Evolutionary conservation across 1,140 invertebrate species (phyloP), one percentile per base, ranked within the genome.

Genomic region (Helicorthomorpha holstii): DNA sequence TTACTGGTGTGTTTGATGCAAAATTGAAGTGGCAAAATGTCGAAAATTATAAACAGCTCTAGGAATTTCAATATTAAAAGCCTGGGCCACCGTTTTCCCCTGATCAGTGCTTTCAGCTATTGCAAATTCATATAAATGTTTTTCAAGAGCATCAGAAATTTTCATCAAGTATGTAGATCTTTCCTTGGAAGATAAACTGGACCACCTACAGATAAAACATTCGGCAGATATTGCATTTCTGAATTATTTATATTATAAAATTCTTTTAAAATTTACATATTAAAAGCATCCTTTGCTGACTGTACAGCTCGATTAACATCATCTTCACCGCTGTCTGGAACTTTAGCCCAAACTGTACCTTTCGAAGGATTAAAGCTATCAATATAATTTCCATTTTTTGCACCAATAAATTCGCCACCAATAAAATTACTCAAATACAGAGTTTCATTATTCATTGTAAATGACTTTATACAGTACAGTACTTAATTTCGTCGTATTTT

Each of bases 41-140:
- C 75, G 63, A 52, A 78, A 71, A 56, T 78, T 78, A 47, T 70
- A 61, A 19, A 74, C 65, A 45, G 71, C 72, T 53, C 76, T 64
- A 2, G 76, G 75, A 54, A 79, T 76, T 56, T 79, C 76, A 21
- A 76, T 59, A 26, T 54, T 61, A 45, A 59, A 68, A 2, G 76
- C 67, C 41, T 75, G 58, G 63, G 63, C 68, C 2, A 78, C 53
- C 2, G 76, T 73, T 59, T 79, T 78, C 1, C 76, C 76, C 61
- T 79, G 75, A 60, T 78, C 76, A 42, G 57, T 60, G 3, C 73
- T 75, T 60, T 78, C 76, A 0, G 72, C 61, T 44, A 60, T 55
- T 1, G 75, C 75, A 60, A 78, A 71, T 46, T 72, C 70, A 27
- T 73, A 66, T 10, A 71, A 48, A 23, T 66, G 59, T 7, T 60